phyloP scores from a whole-genome alignment of 2,797 vertebrate species.

The Melanotaenia maccullochi region DNA sequence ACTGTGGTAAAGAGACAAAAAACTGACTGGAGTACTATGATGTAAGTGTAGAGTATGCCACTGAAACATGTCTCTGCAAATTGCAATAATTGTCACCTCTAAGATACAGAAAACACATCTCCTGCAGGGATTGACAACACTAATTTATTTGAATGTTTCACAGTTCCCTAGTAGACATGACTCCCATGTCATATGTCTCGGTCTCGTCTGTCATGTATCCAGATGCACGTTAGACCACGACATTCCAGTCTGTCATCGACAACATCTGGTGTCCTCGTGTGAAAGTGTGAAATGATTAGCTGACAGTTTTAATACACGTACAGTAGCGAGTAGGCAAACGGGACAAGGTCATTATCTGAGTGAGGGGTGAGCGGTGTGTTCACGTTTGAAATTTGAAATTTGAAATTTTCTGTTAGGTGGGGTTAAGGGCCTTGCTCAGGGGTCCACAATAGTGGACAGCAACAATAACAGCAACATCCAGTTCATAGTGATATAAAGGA shows the following conservation, averaged over 20 bases:
- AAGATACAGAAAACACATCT: slow-evolving; percentile 45
- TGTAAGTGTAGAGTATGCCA: slow-evolving; percentile 49
- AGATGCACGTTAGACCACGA: slow-evolving; percentile 17
- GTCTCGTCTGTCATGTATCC: slow-evolving; percentile 53
- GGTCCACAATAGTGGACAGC: neutral
- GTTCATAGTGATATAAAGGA: too few species aligned
- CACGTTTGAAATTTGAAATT: neutral
- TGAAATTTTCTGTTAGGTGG: neutral
- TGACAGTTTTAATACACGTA: slow-evolving; percentile 50
- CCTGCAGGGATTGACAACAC: slow-evolving; percentile 49
- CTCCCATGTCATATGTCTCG: slow-evolving; percentile 31
- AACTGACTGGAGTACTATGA: slow-evolving; percentile 42
- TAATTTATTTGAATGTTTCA: slow-evolving; percentile 68
- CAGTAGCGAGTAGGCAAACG: slow-evolving; percentile 22
- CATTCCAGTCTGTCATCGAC: slow-evolving; percentile 44
- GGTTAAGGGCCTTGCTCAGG: too few species aligned
- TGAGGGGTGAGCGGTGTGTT: neutral
- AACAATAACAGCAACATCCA: neutral
- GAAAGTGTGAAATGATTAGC: slow-evolving; percentile 53
- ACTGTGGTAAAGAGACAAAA: slow-evolving; percentile 15
- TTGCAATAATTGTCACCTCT: slow-evolving; percentile 59
- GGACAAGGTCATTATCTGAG: slow-evolving; percentile 9
- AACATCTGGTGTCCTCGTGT: slow-evolving; percentile 38
- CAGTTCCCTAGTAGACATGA: slow-evolving; percentile 33
- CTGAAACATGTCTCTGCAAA: slow-evolving; percentile 61